Base-by-base conservation (phyloP, 2,113 vertebrate genomes). In the Crocuta crocuta region DNA sequence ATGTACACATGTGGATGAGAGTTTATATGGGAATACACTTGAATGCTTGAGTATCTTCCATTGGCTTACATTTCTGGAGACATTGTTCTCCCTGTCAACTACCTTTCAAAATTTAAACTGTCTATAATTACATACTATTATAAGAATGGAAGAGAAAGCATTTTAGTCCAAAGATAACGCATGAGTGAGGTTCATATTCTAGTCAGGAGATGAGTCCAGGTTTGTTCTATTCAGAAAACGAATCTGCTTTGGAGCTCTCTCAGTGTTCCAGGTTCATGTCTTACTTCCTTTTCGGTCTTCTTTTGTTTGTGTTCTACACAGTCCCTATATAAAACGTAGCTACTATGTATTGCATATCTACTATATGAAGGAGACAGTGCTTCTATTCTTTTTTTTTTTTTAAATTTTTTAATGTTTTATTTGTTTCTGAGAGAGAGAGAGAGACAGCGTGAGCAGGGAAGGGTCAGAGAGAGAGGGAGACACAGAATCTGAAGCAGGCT, bases 41-140 rank as follows among this genome's bases (percentile, higher is more conserved):
- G 58, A 95, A 94, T 28, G 61, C 53, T 94, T 93, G 83, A 50
- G 58, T 89, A n/a, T 39, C 66, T 94, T 95, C 33, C 21, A 24
- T 94, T 89, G 82, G 61, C 58, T 91, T 94, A 53, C 61, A 26
- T 55, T 85, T 97, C 63, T 89, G 43, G 53, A 96, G 58, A 73
- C 26, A 33, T 33, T 61, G 17, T 87, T 94, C 10, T 91, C 33
- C 73, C 15, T 66, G 7, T 94, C 50, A 76, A 10, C 23, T 68
- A 63, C 43, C 55, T 95, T 91, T 91, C 82, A 93, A 87, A 96
- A 48, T 91, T 74, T 96, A 73, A 89, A 83, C 23, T 43, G 21
- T 89, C 1, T 74, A 0, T 94, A 93, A 87, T 73, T 68, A 93
- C 19, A 80, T 4, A 65, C 1, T 95, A 21, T 81, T 76, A 12